phyloP scores from a whole-genome alignment of 37 sponge, comb jelly and placozoan species.

The Aplysina aerophoba region DNA sequence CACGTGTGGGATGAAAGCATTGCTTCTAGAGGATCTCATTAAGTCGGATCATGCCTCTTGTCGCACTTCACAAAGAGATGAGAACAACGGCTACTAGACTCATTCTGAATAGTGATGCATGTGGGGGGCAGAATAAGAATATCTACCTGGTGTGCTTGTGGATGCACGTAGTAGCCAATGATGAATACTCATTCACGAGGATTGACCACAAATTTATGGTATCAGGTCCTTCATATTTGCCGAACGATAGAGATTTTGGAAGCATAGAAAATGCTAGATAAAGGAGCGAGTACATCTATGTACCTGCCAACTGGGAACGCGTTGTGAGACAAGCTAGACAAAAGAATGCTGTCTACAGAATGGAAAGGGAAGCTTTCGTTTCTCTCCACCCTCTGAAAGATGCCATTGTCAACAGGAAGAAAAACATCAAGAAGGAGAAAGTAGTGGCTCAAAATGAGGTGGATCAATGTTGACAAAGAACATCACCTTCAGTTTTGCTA shows the following conservation, averaged over 20 bases:
- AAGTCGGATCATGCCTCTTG: constrained; percentile 28
- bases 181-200: no score
- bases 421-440: constrained; percentile 9
- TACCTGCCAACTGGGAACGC: constrained; percentile 35
- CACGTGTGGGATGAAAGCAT: constrained; percentile 39
- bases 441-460: constrained; percentile 31
- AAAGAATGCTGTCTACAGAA: constrained; percentile 23
- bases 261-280: no score
- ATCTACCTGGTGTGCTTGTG: no score
- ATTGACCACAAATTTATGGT: constrained; percentile 59
- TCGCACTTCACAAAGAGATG: background rate
- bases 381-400: background rate
- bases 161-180: no score
- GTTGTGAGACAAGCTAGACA: background rate
- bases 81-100: background rate
- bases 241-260: no score
- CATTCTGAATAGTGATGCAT: no score
- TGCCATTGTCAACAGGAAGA: constrained; percentile 38
- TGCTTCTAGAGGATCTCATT: constrained; percentile 37
- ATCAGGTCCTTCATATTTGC: constrained; percentile 39
- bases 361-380: constrained; percentile 39
- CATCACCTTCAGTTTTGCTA: constrained; percentile 24
- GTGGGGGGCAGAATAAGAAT: no score
- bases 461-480: constrained; percentile 30
- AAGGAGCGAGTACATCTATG: no score